phyloP scores from a whole-genome alignment of 2,113 vertebrate genomes.

The Pongo pygmaeus region DNA sequence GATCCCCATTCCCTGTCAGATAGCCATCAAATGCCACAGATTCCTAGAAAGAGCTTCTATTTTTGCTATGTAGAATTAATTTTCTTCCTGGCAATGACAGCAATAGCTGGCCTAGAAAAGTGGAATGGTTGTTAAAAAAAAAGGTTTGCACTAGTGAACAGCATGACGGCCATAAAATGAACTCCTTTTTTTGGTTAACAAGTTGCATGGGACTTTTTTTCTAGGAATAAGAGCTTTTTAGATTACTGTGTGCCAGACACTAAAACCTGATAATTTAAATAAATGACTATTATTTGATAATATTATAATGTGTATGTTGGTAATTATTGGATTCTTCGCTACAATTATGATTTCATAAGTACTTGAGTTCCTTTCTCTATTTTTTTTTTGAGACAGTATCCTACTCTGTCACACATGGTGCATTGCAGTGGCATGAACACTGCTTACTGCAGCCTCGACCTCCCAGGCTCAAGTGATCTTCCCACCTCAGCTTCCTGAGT shows the following conservation, averaged over 20 bases:
- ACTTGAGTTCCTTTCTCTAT: background rate
- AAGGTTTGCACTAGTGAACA: background rate
- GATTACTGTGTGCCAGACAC: conserved; percentile 27
- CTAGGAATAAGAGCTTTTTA: conserved; percentile 10
- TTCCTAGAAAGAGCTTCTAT: conserved; percentile 20
- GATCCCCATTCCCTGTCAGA: background rate
- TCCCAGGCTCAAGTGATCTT: too few relatives aligned
- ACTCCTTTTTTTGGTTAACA: conserved; percentile 24
- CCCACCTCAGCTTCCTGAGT: too few relatives aligned
- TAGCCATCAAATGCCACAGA: background rate
- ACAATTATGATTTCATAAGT: background rate
- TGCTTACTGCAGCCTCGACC: too few relatives aligned
- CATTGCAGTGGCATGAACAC: too few relatives aligned
- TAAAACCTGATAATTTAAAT: conserved; percentile 40
- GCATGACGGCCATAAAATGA: conserved; percentile 14
- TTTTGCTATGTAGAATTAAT: conserved; percentile 31
- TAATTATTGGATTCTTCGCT: conserved; percentile 24
- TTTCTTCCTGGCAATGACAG: background rate
- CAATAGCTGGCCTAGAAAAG: background rate
- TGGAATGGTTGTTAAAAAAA: conserved; percentile 8
- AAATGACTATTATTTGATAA: conserved; percentile 50
- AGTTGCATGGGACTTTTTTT: background rate
- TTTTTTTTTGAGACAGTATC: too few relatives aligned
- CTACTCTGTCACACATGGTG: too few relatives aligned
- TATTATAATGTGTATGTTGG: background rate